Evolutionary conservation across 2,888 invertebrate species (phyloP).

Genomic region (Acleris holmiana): DNA sequence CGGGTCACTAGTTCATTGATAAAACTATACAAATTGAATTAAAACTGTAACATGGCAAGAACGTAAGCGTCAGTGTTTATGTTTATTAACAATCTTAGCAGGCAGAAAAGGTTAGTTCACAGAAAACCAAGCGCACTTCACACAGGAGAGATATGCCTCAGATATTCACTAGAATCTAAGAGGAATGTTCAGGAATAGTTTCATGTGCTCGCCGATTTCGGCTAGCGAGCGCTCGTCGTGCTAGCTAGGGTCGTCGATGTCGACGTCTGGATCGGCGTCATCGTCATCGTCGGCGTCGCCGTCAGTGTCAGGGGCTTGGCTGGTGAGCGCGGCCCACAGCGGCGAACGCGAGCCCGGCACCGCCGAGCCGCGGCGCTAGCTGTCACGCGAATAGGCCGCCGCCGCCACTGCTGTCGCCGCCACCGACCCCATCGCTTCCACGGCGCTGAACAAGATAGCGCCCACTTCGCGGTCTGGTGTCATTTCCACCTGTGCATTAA

Average conservation of each 20-base stretch:
- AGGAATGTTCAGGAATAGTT: conserved; percentile 84
- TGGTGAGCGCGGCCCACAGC: conserved; percentile 92
- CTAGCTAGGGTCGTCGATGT: conserved; percentile 78
- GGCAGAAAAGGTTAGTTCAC: conserved; percentile 3
- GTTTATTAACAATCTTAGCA: not conserved
- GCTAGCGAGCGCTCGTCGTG: conserved; percentile 83
- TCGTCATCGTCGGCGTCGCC: conserved; percentile 37
- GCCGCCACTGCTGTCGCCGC: conserved; percentile 55
- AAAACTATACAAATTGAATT: no score
- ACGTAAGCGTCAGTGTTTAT: conserved; percentile 6
- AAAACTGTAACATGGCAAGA: not conserved
- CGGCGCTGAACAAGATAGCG: conserved; percentile 68
- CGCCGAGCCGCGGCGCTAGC: conserved; percentile 82
- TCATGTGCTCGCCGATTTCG: conserved; percentile 82
- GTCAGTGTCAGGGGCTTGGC: conserved; percentile 79
- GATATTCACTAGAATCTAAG: conserved; percentile 74
- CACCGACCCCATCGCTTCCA: conserved; percentile 70
- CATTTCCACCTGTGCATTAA: conserved; percentile 69
- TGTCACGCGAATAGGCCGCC: conserved; percentile 78
- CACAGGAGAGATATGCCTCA: conserved; percentile 21
- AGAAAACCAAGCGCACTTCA: conserved; percentile 3
- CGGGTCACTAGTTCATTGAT: no score
- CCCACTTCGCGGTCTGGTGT: conserved; percentile 81
- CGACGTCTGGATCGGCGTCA: conserved; percentile 41
- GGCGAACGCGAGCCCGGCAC: conserved; percentile 86